Conservation (phyloP, 1,140 invertebrate species). For the Heterodera schachtii region DNA sequence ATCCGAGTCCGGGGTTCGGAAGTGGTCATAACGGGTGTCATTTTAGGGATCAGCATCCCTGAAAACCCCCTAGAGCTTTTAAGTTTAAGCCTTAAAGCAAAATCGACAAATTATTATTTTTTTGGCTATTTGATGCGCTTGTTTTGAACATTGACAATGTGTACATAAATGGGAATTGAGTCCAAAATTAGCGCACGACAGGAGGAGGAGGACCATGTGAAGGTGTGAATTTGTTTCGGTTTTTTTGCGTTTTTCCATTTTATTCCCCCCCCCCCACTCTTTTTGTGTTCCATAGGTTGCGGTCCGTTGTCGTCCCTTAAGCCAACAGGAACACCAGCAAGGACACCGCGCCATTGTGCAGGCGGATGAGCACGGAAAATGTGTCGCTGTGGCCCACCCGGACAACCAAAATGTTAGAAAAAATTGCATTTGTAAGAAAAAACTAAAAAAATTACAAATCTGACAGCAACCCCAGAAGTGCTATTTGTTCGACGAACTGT, state of each 20-base stretch:
- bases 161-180: too few species aligned
- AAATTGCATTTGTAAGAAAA: slow-evolving; percentile 29
- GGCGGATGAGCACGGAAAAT: slow-evolving; percentile 65
- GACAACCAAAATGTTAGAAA: slow-evolving; percentile 27
- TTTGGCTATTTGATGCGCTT: too few species aligned
- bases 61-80: too few species aligned
- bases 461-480: slow-evolving; percentile 74
- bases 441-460: background rate
- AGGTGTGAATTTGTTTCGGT: background rate
- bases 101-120: too few species aligned
- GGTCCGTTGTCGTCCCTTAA: slow-evolving; percentile 78
- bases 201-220: background rate
- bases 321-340: slow-evolving; percentile 76
- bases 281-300: slow-evolving; percentile 8
- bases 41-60: too few species aligned
- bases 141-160: too few species aligned
- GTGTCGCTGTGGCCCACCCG: slow-evolving; percentile 38
- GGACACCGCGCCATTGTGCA: slow-evolving; percentile 75
- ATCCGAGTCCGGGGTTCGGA: too few species aligned
- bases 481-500: slow-evolving; percentile 81
- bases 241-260: too few species aligned
- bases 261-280: too few species aligned
- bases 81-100: too few species aligned
- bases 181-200: too few species aligned
- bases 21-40: too few species aligned